phyloP scores from a whole-genome alignment of 2,113 vertebrate species.

The Perca flavescens region DNA sequence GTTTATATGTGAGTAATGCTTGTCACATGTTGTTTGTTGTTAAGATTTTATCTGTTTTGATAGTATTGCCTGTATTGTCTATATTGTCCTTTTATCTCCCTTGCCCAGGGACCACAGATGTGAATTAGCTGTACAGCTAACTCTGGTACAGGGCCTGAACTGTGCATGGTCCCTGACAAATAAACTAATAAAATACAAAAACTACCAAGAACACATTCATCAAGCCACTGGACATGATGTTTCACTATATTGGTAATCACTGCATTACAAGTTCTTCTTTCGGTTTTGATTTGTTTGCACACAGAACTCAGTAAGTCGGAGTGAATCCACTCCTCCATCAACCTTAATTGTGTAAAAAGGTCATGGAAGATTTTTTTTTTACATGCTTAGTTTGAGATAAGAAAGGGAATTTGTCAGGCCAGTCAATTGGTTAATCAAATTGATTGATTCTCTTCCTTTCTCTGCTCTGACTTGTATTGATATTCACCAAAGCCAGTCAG shows the following conservation, averaged over 20 bases:
- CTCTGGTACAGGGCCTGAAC: too few relatives aligned
- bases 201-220: slow-evolving; percentile 7
- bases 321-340: neutral
- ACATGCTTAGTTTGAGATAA: neutral
- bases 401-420: neutral
- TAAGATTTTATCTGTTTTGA: too few relatives aligned
- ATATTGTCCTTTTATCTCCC: too few relatives aligned
- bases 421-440: slow-evolving; percentile 34
- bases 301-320: neutral
- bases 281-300: slow-evolving; percentile 13
- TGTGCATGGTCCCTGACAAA: too few relatives aligned
- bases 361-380: neutral
- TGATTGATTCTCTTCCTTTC: slow-evolving; percentile 17
- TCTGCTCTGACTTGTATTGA: slow-evolving; percentile 19
- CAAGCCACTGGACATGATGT: neutral
- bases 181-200: too few relatives aligned
- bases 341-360: neutral
- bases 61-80: too few relatives aligned
- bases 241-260: neutral
- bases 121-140: too few relatives aligned
- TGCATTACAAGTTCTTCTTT: neutral
- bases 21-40: too few relatives aligned
- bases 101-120: too few relatives aligned
- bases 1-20: too few relatives aligned
- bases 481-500: slow-evolving; percentile 14